Evolutionary conservation across 2,797 vertebrate species (phyloP).

Genomic region (Pangasius mekongensis): DNA sequence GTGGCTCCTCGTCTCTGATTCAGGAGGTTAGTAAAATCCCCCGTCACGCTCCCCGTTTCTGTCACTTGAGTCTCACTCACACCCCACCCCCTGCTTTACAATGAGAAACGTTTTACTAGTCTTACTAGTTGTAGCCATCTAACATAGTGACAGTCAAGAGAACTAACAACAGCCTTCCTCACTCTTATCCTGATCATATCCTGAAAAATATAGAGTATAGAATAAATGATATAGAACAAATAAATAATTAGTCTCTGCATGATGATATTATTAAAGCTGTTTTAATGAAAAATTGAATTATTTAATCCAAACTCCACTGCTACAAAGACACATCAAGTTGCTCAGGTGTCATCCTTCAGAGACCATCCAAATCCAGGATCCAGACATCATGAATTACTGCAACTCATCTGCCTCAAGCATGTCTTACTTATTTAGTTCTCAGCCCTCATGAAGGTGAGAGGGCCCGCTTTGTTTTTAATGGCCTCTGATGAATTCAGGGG

Average conservation of each 20-base stretch:
- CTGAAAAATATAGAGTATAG: slow-evolving; percentile 51
- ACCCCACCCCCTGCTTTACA: slow-evolving; percentile 39
- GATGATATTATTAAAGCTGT: not conserved
- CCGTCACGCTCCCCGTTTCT: slow-evolving; percentile 29
- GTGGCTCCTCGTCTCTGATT: slow-evolving; percentile 65
- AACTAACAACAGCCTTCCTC: slow-evolving; percentile 53
- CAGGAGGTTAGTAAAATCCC: slow-evolving; percentile 66
- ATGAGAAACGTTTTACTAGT: slow-evolving; percentile 39
- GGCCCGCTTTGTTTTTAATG: slow-evolving; percentile 58
- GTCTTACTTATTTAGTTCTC: slow-evolving; percentile 28
- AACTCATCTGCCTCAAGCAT: slow-evolving; percentile 40
- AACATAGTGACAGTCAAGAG: slow-evolving; percentile 49
- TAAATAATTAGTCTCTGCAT: slow-evolving; percentile 3
- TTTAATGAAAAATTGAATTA: not conserved
- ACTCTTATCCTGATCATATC: slow-evolving; percentile 37
- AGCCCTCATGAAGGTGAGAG: slow-evolving; percentile 44
- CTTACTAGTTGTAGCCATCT: slow-evolving; percentile 40
- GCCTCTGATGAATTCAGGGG: slow-evolving; percentile 51
- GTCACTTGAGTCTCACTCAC: slow-evolving; percentile 45
- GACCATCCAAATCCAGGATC: slow-evolving; percentile 31
- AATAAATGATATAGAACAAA: not conserved
- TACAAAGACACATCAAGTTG: not conserved
- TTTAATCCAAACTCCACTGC: not conserved
- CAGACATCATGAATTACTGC: slow-evolving; percentile 15
- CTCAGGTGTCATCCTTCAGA: slow-evolving; percentile 49